These are phyloP conservation scores for Pholis gunnellus DNA, from an alignment of 2,113 vertebrate species.

Conservation along the genomic window DNA sequence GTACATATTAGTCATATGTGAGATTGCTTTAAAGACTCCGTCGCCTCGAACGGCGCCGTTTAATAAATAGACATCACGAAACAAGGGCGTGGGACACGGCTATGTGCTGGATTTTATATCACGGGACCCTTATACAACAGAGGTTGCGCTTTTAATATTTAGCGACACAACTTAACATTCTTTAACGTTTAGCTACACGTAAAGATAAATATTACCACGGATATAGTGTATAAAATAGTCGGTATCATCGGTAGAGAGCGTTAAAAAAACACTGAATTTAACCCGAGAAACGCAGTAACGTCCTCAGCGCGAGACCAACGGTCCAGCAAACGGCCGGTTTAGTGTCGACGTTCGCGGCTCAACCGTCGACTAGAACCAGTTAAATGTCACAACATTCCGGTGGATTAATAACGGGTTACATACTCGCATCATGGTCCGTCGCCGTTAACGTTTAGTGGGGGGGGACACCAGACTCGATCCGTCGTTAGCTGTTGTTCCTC, in stretches of 20 bases:
- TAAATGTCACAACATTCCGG: background rate
- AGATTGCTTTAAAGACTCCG: fast-evolving
- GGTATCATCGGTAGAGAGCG: fast-evolving
- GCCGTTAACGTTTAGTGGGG: background rate
- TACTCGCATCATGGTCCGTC: conserved; percentile 51
- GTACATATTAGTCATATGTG: fast-evolving
- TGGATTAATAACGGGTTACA: fast-evolving
- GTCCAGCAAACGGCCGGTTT: conserved; percentile 8
- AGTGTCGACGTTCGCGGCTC: conserved; percentile 30
- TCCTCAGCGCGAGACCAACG: conserved; percentile 2
- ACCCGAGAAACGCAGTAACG: background rate
- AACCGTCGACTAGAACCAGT: background rate
- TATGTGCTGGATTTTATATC: conserved; percentile 57
- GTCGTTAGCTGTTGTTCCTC: conserved; percentile 28
- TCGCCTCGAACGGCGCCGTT: background rate
- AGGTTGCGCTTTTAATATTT: too few species aligned
- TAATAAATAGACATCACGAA: background rate
- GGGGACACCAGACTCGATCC: background rate
- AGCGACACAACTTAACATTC: fast-evolving
- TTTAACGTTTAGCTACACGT: too few species aligned
- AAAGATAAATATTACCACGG: fast-evolving
- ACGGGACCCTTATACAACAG: conserved; percentile 2
- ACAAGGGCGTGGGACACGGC: conserved; percentile 47
- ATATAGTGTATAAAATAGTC: background rate
- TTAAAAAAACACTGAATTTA: background rate